phyloP scores from a whole-genome alignment of 2,888 invertebrate species.

The Andrena hattorfiana region DNA sequence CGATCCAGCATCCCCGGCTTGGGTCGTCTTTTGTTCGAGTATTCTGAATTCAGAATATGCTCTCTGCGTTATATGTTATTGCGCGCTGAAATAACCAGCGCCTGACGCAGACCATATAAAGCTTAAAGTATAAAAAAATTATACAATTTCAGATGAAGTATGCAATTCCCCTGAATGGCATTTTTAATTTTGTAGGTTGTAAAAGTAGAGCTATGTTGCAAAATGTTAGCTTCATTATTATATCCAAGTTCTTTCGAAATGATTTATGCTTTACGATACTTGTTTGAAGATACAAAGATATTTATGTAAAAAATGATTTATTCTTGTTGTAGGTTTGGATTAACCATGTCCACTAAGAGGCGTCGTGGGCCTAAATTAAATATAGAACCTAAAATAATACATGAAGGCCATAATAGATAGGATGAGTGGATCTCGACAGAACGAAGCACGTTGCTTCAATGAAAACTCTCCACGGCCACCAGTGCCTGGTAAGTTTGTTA shows the following conservation, averaged over 20 bases:
- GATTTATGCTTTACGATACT: not conserved
- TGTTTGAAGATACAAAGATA: not conserved
- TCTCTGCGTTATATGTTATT: constrained; percentile 3
- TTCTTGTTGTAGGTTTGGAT: constrained; percentile 80
- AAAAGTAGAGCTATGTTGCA: not conserved
- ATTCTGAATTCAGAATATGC: constrained; percentile 35
- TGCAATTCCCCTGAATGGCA: not conserved
- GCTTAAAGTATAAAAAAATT: not conserved
- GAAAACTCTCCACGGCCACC: constrained; percentile 93
- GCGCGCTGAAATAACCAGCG: constrained; percentile 1
- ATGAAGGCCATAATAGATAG: constrained; percentile 84
- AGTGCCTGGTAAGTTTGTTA: constrained; percentile 89
- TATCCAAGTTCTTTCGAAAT: not conserved
- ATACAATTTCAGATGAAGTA: constrained; percentile 1
- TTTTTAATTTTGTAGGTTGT: constrained; percentile 1
- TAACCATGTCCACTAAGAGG: constrained; percentile 85
- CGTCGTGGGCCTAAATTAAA: constrained; percentile 83
- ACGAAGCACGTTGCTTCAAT: constrained; percentile 84
- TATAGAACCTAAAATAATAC: constrained; percentile 82
- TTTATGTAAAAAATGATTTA: constrained; percentile 31
- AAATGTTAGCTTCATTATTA: not conserved
- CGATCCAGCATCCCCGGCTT: constrained; percentile 75
- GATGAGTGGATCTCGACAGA: constrained; percentile 84
- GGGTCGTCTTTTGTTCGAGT: constrained; percentile 67
- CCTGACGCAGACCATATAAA: not conserved